Percentiles rank a stretch among this genome's conserved stretches.
phyloP scores from a whole-genome alignment of 2,888 invertebrate genomes.

The Ectemnius cavifrons region DNA sequence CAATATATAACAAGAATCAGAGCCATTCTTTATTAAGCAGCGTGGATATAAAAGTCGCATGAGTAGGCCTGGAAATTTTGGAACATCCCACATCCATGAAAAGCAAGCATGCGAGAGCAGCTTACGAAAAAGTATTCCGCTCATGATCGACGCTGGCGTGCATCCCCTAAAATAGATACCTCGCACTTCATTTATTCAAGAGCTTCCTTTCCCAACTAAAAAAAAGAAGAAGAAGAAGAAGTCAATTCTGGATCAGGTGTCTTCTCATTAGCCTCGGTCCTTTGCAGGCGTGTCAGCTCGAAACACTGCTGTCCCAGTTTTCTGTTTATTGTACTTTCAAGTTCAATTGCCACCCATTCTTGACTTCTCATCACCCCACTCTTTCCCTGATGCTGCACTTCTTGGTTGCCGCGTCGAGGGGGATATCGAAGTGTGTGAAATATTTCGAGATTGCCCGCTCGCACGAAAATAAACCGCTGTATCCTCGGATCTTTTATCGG shows the following conservation, averaged over 20 bases:
- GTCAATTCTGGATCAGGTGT: slow-evolving; percentile 1
- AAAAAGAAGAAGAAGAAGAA: background rate
- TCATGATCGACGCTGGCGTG: slow-evolving; percentile 11
- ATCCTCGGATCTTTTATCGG: slow-evolving; percentile 44
- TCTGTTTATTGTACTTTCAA: background rate
- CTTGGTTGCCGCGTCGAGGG: background rate
- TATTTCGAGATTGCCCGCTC: slow-evolving; percentile 56
- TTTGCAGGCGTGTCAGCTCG: background rate
- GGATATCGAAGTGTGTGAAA: slow-evolving; percentile 46
- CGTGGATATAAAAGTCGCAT: too few relatives aligned
- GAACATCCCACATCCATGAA: too few relatives aligned
- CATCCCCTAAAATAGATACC: slow-evolving; percentile 19
- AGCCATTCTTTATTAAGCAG: too few relatives aligned
- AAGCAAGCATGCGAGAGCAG: too few relatives aligned
- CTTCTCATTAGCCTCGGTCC: background rate
- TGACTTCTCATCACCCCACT: background rate
- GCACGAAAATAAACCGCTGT: slow-evolving; percentile 52
- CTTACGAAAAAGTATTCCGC: background rate
- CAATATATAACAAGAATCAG: too few relatives aligned
- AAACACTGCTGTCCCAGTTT: background rate
- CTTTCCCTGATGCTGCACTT: background rate
- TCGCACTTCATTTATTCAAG: slow-evolving; percentile 19
- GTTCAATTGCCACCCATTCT: background rate
- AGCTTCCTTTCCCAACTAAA: slow-evolving; percentile 1
- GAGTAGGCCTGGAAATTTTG: too few relatives aligned